Evolutionary conservation across 2,113 vertebrate species (phyloP).

Genomic region (Chitala chitala): DNA sequence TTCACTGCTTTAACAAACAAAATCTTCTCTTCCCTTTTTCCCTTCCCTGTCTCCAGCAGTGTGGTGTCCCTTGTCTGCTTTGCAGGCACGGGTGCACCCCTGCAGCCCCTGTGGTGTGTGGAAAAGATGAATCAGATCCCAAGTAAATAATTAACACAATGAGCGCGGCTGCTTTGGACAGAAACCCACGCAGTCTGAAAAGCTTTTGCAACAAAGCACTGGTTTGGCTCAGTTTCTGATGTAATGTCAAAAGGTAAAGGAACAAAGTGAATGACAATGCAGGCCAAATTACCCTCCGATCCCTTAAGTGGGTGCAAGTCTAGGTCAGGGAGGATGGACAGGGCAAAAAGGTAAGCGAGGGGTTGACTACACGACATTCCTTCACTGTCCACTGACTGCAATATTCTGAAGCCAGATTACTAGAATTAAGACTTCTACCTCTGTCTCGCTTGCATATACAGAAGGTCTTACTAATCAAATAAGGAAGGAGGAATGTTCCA

Average conservation of each 20-base stretch:
- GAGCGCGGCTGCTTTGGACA: conserved; percentile 8
- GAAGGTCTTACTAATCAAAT: no score
- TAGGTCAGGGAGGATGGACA: conserved; percentile 54
- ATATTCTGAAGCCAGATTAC: no score
- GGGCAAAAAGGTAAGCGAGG: conserved; percentile 36
- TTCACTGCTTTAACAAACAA: neutral
- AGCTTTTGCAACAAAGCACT: neutral
- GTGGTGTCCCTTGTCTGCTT: neutral
- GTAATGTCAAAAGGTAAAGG: conserved; percentile 21
- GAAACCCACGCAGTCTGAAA: neutral
- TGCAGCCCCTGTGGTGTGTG: neutral
- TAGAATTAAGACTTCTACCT: no score
- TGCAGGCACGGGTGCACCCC: no score
- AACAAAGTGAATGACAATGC: conserved; percentile 34
- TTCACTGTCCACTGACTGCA: neutral
- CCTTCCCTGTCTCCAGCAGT: neutral
- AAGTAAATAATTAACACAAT: conserved; percentile 7
- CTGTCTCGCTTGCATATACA: no score
- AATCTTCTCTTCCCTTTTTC: neutral
- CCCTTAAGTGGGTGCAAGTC: conserved; percentile 61
- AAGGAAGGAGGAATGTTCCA: no score
- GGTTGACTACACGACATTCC: neutral
- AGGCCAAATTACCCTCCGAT: conserved; percentile 49
- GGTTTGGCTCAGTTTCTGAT: conserved; percentile 18
- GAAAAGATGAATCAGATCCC: conserved; percentile 24